These are phyloP conservation scores for Netelia virgata DNA, from an alignment of 2,888 invertebrate genomes.

Conservation along the genomic window DNA sequence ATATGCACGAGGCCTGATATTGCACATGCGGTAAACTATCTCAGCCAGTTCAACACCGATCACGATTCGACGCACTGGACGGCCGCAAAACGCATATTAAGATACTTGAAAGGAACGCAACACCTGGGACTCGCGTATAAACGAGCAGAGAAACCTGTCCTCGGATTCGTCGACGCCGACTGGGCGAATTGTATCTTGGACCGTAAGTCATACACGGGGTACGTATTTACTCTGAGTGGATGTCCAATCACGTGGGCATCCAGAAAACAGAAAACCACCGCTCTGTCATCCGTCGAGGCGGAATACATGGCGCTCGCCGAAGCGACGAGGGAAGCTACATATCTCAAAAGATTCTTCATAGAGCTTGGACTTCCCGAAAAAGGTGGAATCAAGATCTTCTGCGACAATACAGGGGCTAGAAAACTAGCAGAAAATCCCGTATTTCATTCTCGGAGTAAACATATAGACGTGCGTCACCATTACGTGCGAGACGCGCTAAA, in stretches of 20 bases:
- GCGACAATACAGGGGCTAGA: constrained; percentile 65
- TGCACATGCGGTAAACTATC: constrained; percentile 50
- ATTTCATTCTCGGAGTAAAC: constrained; percentile 60
- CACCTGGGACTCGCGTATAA: constrained; percentile 63
- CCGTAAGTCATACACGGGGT: constrained; percentile 70
- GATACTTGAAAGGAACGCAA: constrained; percentile 72
- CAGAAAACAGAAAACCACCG: constrained; percentile 59
- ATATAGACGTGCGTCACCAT: constrained; percentile 57
- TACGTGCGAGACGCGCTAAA: constrained; percentile 24
- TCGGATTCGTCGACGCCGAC: constrained; percentile 71
- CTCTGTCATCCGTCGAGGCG: constrained; percentile 17
- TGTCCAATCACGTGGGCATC: constrained; percentile 60
- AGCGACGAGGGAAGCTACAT: constrained; percentile 54
- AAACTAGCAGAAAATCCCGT: constrained; percentile 56
- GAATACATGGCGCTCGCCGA: constrained; percentile 57
- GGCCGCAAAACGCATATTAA: constrained; percentile 70
- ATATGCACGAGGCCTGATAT: constrained; percentile 64
- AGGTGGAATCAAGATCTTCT: constrained; percentile 27
- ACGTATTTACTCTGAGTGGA: constrained; percentile 56
- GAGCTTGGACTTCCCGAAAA: not conserved
- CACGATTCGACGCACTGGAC: constrained; percentile 70
- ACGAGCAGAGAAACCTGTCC: constrained; percentile 27
- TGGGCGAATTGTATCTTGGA: constrained; percentile 64
- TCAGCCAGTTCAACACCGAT: constrained; percentile 58
- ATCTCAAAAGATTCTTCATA: constrained; percentile 41